Evolutionary conservation across 2,888 invertebrate genomes (phyloP).

Genomic region (Platypus cylindrus): DNA sequence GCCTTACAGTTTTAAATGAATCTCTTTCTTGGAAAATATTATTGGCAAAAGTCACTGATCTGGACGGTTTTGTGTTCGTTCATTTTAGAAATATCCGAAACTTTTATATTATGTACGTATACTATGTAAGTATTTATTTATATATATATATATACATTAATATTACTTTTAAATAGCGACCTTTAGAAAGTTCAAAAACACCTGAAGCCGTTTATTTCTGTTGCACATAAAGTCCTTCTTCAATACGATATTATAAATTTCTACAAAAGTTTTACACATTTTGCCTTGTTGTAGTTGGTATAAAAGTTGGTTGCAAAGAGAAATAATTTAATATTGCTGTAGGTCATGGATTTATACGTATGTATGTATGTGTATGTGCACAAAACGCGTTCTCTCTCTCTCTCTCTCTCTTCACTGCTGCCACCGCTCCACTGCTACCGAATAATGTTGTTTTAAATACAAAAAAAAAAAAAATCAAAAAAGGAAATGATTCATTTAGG

Average conservation of each 20-base stretch:
- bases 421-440: constrained; percentile 1
- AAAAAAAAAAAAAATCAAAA: constrained; percentile 22
- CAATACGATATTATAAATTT: too few relatives aligned
- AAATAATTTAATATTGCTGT: constrained; percentile 27
- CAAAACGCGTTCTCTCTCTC: too few relatives aligned
- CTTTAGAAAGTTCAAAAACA: constrained; percentile 27
- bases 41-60: constrained; percentile 3
- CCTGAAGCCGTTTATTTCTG: constrained; percentile 29
- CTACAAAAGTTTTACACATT: constrained; percentile 19
- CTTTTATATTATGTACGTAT: constrained; percentile 2
- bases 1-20: neutral
- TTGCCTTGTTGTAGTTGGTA: too few relatives aligned
- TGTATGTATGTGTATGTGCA: too few relatives aligned
- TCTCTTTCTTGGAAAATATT: constrained; percentile 1
- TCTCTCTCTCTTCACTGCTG: too few relatives aligned
- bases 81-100: neutral
- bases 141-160: too few relatives aligned
- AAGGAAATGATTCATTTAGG: constrained; percentile 25
- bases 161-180: constrained; percentile 15
- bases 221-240: constrained; percentile 17
- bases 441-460: too few relatives aligned
- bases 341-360: constrained; percentile 25
- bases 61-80: too few relatives aligned
- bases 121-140: too few relatives aligned
- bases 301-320: too few relatives aligned